Conservation (phyloP, 2,113 vertebrate species). For the Ardeotis arabs region DNA sequence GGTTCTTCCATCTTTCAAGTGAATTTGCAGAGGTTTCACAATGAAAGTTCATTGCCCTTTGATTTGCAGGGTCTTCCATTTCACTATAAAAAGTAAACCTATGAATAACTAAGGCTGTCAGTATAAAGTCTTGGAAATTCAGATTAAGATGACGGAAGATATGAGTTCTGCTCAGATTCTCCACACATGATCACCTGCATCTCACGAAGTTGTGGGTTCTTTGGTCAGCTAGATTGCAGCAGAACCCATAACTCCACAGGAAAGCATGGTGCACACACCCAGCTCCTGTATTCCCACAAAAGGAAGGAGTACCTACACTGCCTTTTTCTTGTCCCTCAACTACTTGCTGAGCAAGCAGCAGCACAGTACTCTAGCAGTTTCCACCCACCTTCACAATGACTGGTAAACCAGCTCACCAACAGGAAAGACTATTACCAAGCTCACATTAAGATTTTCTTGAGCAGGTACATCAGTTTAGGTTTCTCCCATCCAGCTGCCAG, state of each 20-base stretch:
- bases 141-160: not conserved
- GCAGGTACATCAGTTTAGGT: not conserved
- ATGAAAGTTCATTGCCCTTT: not conserved
- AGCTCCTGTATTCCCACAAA: not conserved
- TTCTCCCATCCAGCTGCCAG: not conserved
- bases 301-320: not conserved
- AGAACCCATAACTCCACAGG: not conserved
- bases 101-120: not conserved
- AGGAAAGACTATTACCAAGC: not conserved
- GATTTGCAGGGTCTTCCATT: not conserved
- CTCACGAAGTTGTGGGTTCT: not conserved
- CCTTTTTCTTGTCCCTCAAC: not conserved
- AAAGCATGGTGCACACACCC: not conserved
- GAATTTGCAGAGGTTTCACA: not conserved
- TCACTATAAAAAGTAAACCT: not conserved
- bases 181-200: not conserved
- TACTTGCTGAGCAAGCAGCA: not conserved
- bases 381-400: not conserved
- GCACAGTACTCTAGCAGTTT: not conserved
- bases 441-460: not conserved
- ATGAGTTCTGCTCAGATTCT: not conserved
- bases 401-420: not conserved
- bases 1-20: not conserved
- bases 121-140: not conserved
- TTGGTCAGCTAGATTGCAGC: not conserved